Percentiles rank a stretch among this genome's conserved stretches.
phyloP scores from a whole-genome alignment of 2,797 vertebrate species.

The Phrynocephalus vlangalii region DNA sequence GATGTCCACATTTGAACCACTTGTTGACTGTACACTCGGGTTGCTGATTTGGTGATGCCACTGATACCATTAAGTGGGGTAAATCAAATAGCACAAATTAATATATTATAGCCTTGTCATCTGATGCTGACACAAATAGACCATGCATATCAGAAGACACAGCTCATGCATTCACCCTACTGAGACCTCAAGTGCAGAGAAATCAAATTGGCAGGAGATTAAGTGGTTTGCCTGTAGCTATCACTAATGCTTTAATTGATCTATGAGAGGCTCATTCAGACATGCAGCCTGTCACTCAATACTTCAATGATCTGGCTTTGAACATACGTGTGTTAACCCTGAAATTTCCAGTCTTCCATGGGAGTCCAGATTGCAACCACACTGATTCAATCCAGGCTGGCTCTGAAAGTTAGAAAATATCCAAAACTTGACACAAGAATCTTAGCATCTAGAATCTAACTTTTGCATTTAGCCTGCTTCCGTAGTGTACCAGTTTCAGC shows the following conservation, averaged over 20 bases:
- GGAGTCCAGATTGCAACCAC: not conserved
- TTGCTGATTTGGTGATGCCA: no score
- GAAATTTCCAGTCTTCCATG: not conserved
- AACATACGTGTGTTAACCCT: not conserved
- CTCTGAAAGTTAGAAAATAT: not conserved
- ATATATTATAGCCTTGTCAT: not conserved
- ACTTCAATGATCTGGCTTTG: not conserved
- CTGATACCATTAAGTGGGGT: not conserved
- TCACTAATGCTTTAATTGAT: not conserved
- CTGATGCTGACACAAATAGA: not conserved
- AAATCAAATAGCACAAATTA: not conserved
- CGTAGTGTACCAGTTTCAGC: not conserved
- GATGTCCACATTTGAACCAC: not conserved
- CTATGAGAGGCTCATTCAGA: not conserved
- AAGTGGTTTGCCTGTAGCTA: not conserved
- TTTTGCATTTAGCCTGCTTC: not conserved
- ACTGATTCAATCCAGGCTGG: not conserved
- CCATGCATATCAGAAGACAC: not conserved
- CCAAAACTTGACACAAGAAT: not conserved
- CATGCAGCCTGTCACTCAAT: not conserved
- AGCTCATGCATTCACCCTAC: not conserved
- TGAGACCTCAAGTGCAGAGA: not conserved
- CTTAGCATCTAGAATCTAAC: not conserved
- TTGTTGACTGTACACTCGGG: not conserved
- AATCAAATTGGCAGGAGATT: not conserved